phyloP scores from a whole-genome alignment of 2,113 vertebrate genomes.

The Eleginops maclovinus region DNA sequence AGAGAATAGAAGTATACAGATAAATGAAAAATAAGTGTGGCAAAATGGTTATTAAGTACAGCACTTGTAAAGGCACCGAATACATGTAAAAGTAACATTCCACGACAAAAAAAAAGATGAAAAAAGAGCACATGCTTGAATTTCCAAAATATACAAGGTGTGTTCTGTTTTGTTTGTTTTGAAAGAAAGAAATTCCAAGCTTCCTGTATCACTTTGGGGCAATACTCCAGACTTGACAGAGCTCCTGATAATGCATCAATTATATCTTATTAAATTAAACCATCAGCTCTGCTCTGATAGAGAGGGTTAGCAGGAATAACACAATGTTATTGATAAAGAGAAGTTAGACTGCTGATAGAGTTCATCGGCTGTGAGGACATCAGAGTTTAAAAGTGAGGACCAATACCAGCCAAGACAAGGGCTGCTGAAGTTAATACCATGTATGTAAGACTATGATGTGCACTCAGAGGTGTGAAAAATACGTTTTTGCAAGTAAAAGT shows the following conservation, averaged over 20 bases:
- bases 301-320: rapidly evolving
- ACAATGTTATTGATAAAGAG: background rate
- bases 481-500: too few relatives aligned
- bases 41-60: background rate
- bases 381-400: too few relatives aligned
- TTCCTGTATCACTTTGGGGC: background rate
- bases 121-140: background rate
- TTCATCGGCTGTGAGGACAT: too few relatives aligned
- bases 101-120: background rate
- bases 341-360: background rate
- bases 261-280: too few relatives aligned
- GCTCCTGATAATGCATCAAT: too few relatives aligned
- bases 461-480: too few relatives aligned
- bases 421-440: too few relatives aligned
- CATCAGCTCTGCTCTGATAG: background rate
- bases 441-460: too few relatives aligned
- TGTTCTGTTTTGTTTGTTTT: constrained; percentile 48
- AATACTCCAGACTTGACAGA: background rate
- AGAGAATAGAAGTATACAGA: background rate
- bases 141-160: background rate
- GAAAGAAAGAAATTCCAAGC: rapidly evolving
- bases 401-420: too few relatives aligned
- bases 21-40: background rate
- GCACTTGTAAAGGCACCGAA: too few relatives aligned
- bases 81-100: background rate